Conservation (phyloP, 2,888 invertebrate genomes). For the Andrena flavipes region DNA sequence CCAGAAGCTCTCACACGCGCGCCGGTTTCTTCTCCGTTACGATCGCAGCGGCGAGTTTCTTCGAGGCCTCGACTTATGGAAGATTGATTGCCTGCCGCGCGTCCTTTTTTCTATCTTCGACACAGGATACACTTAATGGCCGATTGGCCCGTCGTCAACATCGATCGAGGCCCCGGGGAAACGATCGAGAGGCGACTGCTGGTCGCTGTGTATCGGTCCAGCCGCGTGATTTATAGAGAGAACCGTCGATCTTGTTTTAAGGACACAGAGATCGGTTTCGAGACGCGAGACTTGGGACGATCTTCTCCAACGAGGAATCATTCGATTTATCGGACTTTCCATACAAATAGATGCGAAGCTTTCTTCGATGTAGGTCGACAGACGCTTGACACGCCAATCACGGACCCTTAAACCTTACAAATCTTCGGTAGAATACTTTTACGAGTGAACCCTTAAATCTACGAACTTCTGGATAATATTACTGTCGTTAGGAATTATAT, state of each 20-base stretch:
- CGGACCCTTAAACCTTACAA: no score
- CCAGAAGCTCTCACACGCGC: conserved; percentile 19
- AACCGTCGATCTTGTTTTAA: conserved; percentile 25
- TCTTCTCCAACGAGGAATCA: not conserved
- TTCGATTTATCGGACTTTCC: not conserved
- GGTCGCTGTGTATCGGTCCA: conserved; percentile 17
- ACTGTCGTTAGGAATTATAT: no score
- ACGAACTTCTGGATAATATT: no score
- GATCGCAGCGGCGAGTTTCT: conserved; percentile 43
- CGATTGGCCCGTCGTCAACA: conserved; percentile 75
- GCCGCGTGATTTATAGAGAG: conserved; percentile 17
- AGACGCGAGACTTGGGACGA: not conserved
- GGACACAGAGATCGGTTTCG: not conserved
- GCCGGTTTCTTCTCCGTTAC: conserved; percentile 38
- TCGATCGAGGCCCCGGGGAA: conserved; percentile 67
- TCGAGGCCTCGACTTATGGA: conserved; percentile 74
- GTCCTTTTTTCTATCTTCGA: conserved; percentile 63
- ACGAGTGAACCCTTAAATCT: no score
- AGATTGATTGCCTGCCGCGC: conserved; percentile 75
- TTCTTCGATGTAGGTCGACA: no score
- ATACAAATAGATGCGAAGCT: no score
- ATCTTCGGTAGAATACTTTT: no score
- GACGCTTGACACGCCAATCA: no score
- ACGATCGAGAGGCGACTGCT: conserved; percentile 51
- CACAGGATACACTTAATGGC: conserved; percentile 75